Evolutionary conservation across 2,113 vertebrate species (phyloP), one percentile per base, ranked within the genome.

Genomic region (Scomber colias): DNA sequence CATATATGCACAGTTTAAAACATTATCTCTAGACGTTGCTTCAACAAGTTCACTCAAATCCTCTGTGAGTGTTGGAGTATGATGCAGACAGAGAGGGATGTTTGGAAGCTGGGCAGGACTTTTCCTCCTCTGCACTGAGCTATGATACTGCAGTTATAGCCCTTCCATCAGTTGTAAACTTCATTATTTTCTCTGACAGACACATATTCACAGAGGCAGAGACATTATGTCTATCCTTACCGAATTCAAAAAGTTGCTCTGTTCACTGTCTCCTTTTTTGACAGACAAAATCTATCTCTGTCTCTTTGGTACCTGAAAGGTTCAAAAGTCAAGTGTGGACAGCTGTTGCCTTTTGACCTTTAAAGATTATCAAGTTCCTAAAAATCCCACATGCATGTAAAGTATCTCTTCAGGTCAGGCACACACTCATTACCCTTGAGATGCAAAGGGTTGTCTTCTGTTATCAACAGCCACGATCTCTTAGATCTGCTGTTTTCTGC

Each of bases 311-410:
- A 50, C 61, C 56, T 40, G 11, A 4, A 17, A 69, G 71, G 72
- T 68, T 75, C 19, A 84, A 49, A 81, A 62, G 71, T 63, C 63
- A 75, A 74, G 46, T 46, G 79, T 75, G 61, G 74, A 67, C 74
- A 86, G 78, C 66, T 89, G 84, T 62, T 83, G 80, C 16, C 75
- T 80, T 84, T 75, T 82, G 62, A 85, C 78, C 73, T 79, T 68
- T 51, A 66, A 56, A 48, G 27, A 11, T 30, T 79, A 19, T 72
- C 17, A 70, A 17, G 73, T 81, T 77, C 54, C 72, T 83, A 40
- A 82, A 71, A 77, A 64, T 71, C 61, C 48, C 64, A 59, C 19
- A 53, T 62, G 69, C 62, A 51, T 50, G 61, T 46, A 13, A 71
- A 46, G 35, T 5, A 31, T 74, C 30, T 71, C 65, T 81, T 59